Evolutionary conservation across 1,140 invertebrate genomes (phyloP), one percentile per base, ranked within the genome.

Genomic region (Drosophila kikkawai): DNA sequence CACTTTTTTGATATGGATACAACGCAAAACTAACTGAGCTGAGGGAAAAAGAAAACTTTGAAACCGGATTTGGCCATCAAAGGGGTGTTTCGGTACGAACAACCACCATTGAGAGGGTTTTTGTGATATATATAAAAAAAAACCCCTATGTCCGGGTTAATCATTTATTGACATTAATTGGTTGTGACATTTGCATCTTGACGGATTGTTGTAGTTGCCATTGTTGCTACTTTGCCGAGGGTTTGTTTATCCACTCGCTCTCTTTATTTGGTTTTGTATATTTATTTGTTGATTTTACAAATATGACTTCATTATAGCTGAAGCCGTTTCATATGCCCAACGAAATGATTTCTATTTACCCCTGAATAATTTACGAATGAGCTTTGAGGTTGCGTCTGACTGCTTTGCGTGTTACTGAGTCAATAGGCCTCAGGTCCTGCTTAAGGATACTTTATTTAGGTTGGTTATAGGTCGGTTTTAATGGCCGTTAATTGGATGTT

Each of bases 161-260:
- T 90, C 84, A 75, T 75, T 88, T 85, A 91, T 91, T 91, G 88
- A 88, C 88, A 91, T 91, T 91, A 91, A 91, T 91, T 91, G 90
- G 85, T 90, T 91, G 82, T 91, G 90, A 91, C 88, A 91, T 91
- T 91, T 91, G 88, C 88, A 90, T 91, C 82, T 59, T 91, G 90
- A 91, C 79, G 80, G 85, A 88, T 88, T 83, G 80, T 90, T 71
- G 61, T 76, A 85, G 85, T 86, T 86, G 85, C 85, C 85, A 88
- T 88, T 88, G 85, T 88, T 90, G 82, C 86, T 81, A 90, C 85
- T 81, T 83, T 66, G 29, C 36, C 67, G 58, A 39, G 84, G 83
- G 83, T 74, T 88, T 83, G 77, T 75, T 78, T 88, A 70, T 75
- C 41, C 71, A 68, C 69, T 83, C 60, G 60, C 36, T 48, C 36